A percentile compares a stretch with the other conserved stretches of the same genome.
Evolutionary conservation across 2,113 vertebrate genomes (phyloP).

Genomic region (Neotoma lepida): DNA sequence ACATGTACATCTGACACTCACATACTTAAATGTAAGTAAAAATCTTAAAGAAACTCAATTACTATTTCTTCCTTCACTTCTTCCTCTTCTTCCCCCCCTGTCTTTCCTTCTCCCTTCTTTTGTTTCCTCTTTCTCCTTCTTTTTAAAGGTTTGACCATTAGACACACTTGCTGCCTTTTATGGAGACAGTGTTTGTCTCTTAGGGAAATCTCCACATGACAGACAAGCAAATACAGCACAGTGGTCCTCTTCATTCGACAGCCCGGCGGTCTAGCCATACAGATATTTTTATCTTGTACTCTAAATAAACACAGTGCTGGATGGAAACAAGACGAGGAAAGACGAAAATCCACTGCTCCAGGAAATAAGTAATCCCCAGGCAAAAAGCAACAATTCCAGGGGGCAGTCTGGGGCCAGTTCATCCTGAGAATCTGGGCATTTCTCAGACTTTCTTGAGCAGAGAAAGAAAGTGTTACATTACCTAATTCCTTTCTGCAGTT

Average conservation of each 20-base stretch:
- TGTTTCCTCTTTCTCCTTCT: background rate
- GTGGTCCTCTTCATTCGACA: background rate
- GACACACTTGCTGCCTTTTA: background rate
- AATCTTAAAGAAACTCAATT: background rate
- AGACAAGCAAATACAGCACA: constrained; percentile 59
- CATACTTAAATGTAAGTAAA: background rate
- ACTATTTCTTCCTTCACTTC: background rate
- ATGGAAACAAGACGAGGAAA: constrained; percentile 59
- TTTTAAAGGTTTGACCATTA: background rate
- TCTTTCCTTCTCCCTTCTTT: background rate
- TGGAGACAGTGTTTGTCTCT: constrained; percentile 23
- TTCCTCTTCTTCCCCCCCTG: background rate
- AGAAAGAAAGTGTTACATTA: constrained; percentile 62
- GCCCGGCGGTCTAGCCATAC: background rate
- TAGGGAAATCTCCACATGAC: constrained; percentile 21
- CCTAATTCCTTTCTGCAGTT: constrained; percentile 71
- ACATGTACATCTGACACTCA: background rate
- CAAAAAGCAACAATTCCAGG: constrained; percentile 42
- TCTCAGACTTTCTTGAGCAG: constrained; percentile 66
- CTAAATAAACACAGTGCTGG: constrained; percentile 57
- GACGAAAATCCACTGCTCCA: constrained; percentile 57
- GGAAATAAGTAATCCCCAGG: constrained; percentile 66
- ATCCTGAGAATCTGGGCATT: constrained; percentile 52
- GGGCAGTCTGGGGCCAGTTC: constrained; percentile 24
- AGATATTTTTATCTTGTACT: constrained; percentile 68